These are phyloP conservation scores for Mionectes macconnelli DNA, from an alignment of 2,113 vertebrate genomes.

Conservation along the genomic window DNA sequence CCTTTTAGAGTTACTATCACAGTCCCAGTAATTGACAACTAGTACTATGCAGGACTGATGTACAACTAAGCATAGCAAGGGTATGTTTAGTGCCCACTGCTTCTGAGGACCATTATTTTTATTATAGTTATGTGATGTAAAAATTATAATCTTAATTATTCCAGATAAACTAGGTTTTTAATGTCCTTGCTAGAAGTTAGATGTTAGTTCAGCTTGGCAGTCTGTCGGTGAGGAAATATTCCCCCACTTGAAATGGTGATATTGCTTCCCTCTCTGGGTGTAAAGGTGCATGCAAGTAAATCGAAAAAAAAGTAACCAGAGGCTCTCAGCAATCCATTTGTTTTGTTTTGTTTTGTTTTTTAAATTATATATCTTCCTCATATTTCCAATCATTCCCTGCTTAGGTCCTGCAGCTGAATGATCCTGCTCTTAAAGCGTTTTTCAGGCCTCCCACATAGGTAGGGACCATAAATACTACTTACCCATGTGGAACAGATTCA, in stretches of 20 bases:
- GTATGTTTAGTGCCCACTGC: neutral
- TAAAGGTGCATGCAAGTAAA: neutral
- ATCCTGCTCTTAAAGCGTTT: neutral
- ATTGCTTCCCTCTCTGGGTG: neutral
- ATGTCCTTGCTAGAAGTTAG: neutral
- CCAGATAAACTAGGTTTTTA: neutral
- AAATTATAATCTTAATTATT: neutral
- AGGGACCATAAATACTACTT: neutral
- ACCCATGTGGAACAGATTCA: neutral
- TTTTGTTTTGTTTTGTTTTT: neutral
- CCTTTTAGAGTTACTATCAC: neutral
- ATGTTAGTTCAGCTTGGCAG: neutral
- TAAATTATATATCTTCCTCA: accelerated
- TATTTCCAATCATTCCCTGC: neutral
- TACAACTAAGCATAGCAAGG: neutral
- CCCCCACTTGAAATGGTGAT: neutral
- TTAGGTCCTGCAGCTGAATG: neutral
- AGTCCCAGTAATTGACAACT: neutral
- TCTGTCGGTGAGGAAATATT: neutral
- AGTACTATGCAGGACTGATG: neutral
- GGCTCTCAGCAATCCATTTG: neutral
- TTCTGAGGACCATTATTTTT: neutral
- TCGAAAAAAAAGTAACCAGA: neutral
- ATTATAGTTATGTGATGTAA: neutral
- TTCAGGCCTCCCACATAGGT: neutral